These are phyloP conservation scores for Ptilorrhoa leucosticta DNA, from an alignment of 2,113 vertebrate species.

Conservation along the genomic window DNA sequence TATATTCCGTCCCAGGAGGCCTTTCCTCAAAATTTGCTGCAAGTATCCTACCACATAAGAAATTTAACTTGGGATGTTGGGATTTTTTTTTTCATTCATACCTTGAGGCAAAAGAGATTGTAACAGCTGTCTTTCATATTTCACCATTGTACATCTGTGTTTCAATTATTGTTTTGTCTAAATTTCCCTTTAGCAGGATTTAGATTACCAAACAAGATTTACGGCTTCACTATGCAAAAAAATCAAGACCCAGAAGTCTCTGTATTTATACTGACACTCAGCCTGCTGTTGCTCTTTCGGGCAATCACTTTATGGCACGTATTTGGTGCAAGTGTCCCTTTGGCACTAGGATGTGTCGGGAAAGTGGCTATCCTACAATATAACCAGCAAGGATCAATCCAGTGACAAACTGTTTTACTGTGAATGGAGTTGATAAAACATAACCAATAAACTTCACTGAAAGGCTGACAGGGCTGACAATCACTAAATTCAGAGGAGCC, in stretches of 20 bases:
- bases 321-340: not conserved
- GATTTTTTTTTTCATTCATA: not conserved
- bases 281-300: not conserved
- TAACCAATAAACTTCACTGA: not conserved
- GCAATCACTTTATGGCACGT: not conserved
- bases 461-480: not conserved
- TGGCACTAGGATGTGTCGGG: not conserved
- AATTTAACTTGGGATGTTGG: not conserved
- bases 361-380: not conserved
- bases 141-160: not conserved
- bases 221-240: not conserved
- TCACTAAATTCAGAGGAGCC: not conserved
- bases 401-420: not conserved
- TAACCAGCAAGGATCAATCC: not conserved
- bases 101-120: not conserved
- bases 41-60: not conserved
- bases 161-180: not conserved
- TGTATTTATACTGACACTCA: not conserved
- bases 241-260: not conserved
- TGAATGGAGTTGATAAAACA: not conserved
- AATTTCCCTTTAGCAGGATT: not conserved
- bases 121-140: constrained; percentile 16
- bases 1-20: not conserved
- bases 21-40: not conserved
- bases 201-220: not conserved